A percentile compares a stretch with the other conserved stretches of the same genome.
phyloP scores from a whole-genome alignment of 2,888 invertebrate genomes.

The Subacronicta megacephala region DNA sequence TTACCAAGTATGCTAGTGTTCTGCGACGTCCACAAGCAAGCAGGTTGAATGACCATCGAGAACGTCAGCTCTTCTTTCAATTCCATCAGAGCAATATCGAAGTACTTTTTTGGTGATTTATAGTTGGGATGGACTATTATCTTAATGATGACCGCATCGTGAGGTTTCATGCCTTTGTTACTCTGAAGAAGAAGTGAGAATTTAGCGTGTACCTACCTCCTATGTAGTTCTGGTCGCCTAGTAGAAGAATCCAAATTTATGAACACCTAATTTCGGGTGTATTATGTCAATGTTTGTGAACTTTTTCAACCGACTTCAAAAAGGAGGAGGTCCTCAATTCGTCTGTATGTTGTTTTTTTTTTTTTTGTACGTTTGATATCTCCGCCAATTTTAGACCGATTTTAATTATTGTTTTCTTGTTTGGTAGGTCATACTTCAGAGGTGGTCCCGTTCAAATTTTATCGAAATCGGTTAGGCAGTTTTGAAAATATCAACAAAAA shows the following conservation, averaged over 20 bases:
- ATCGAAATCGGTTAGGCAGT: too few species aligned
- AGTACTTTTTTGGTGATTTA: slow-evolving; percentile 69
- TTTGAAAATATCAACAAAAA: too few species aligned
- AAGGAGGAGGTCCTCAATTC: too few species aligned
- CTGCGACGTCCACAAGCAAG: slow-evolving; percentile 71
- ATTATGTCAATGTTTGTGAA: too few species aligned
- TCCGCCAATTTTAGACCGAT: too few species aligned
- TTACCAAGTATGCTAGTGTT: slow-evolving; percentile 57
- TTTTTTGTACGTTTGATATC: too few species aligned
- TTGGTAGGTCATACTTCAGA: too few species aligned
- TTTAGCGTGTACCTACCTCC: neutral
- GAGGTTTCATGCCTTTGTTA: neutral
- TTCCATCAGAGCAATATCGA: slow-evolving; percentile 75
- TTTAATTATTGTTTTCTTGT: too few species aligned
- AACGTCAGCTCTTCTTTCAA: slow-evolving; percentile 60
- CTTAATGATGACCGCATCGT: slow-evolving; percentile 57
- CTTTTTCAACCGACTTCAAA: too few species aligned
- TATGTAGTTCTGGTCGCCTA: neutral
- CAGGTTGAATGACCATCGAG: slow-evolving; percentile 66
- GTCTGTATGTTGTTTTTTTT: too few species aligned
- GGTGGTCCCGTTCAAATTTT: too few species aligned
- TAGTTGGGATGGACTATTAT: slow-evolving; percentile 72
- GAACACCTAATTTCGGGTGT: too few species aligned
- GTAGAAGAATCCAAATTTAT: neutral
- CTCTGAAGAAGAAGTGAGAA: neutral